A percentile compares a stretch with the other conserved stretches of the same genome.
Evolutionary conservation across 35 echinoderm and acorn worm genomes (phyloP).

Genomic region (Lytechinus pictus): DNA sequence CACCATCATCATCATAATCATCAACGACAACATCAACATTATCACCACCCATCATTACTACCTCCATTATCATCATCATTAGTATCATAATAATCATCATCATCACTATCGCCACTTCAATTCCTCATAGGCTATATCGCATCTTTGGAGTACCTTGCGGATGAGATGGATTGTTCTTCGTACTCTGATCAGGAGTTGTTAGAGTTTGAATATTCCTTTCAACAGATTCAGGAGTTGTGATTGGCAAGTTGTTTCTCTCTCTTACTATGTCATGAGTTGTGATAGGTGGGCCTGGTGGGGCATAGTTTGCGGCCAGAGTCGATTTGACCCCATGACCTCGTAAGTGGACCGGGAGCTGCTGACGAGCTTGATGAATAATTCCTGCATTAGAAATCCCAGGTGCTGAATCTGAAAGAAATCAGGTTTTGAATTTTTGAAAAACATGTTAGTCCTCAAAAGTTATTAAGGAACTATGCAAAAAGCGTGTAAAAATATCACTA

Average conservation of each 20-base stretch:
- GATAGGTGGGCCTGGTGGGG: neutral
- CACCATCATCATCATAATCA: too few species aligned
- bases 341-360: neutral
- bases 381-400: neutral
- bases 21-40: too few species aligned
- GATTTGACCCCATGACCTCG: slow-evolving; percentile 1
- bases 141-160: neutral
- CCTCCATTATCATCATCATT: too few species aligned
- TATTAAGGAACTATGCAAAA: too few species aligned
- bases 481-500: too few species aligned
- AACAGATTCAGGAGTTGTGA: neutral
- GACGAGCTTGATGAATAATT: neutral
- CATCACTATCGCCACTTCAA: too few species aligned
- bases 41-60: too few species aligned
- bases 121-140: too few species aligned
- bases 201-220: neutral
- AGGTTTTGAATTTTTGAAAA: too few species aligned
- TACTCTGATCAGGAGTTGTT: neutral
- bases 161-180: neutral
- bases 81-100: too few species aligned
- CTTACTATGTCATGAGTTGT: neutral
- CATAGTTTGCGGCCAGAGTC: neutral
- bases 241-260: neutral
- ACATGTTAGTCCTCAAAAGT: too few species aligned
- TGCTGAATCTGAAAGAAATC: neutral